phyloP scores from a whole-genome alignment of 1,140 invertebrate genomes.

The Bombyx mandarina region DNA sequence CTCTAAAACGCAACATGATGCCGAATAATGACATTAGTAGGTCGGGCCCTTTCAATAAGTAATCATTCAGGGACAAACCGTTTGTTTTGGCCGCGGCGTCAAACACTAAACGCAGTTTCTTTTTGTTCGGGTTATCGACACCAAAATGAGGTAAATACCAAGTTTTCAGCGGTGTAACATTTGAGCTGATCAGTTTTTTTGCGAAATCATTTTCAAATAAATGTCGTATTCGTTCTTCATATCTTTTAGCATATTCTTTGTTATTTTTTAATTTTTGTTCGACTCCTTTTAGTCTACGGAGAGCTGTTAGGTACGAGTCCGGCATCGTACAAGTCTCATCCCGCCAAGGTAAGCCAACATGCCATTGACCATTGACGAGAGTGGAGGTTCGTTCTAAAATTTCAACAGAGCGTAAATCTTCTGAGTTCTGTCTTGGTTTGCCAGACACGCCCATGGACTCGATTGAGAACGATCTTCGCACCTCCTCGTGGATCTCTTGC shows the following conservation, averaged over 20 bases:
- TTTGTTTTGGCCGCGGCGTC: conserved; percentile 21
- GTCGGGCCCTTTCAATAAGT: conserved; percentile 23
- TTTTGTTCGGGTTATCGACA: conserved; percentile 18
- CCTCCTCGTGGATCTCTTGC: too few relatives aligned
- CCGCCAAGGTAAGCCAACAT: neutral
- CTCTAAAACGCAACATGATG: conserved; percentile 28
- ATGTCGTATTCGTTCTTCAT: too few relatives aligned
- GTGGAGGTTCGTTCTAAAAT: too few relatives aligned
- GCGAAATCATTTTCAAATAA: conserved; percentile 15
- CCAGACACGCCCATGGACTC: too few relatives aligned
- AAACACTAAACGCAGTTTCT: conserved; percentile 30
- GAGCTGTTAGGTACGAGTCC: too few relatives aligned
- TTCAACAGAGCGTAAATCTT: too few relatives aligned
- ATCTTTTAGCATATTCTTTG: too few relatives aligned
- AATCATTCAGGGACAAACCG: conserved; percentile 23
- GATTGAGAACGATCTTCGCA: too few relatives aligned
- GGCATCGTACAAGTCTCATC: neutral
- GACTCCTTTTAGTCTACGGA: too few relatives aligned
- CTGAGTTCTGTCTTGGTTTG: too few relatives aligned
- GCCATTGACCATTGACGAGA: too few relatives aligned
- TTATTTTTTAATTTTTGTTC: too few relatives aligned
- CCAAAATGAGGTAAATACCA: conserved; percentile 29
- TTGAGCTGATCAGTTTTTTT: neutral
- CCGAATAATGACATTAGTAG: conserved; percentile 21
- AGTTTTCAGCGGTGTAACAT: conserved; percentile 2